Evolutionary conservation across 2,888 invertebrate genomes (phyloP).

Genomic region (Kryphioiulus occultus): DNA sequence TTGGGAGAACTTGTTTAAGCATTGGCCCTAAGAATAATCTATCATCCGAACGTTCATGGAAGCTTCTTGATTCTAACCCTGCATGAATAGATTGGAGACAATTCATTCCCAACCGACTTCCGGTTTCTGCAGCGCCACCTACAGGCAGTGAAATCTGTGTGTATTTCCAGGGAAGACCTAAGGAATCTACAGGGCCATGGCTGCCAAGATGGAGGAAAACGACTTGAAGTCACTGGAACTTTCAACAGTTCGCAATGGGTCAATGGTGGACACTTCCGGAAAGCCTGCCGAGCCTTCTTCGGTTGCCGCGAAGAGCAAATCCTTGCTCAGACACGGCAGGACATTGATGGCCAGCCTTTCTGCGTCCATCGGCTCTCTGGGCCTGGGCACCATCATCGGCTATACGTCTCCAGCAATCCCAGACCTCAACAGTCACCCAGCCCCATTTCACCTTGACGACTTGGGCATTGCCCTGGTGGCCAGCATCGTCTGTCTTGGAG

Average conservation of each 20-base stretch:
- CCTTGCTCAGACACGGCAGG: not conserved
- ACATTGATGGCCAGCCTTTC: not conserved
- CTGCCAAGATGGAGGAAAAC: not conserved
- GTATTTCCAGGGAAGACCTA: too few relatives aligned
- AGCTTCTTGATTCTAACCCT: too few relatives aligned
- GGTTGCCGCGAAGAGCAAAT: not conserved
- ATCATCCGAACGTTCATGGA: too few relatives aligned
- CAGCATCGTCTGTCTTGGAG: not conserved
- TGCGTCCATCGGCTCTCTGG: constrained; percentile 37
- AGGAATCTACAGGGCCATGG: not conserved
- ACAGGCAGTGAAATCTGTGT: too few relatives aligned
- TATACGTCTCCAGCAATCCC: constrained; percentile 2
- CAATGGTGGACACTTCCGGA: too few relatives aligned
- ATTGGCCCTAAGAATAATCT: too few relatives aligned
- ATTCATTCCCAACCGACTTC: too few relatives aligned
- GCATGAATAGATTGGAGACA: too few relatives aligned
- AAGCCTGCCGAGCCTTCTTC: not conserved
- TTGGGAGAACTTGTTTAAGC: too few relatives aligned
- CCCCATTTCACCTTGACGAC: not conserved
- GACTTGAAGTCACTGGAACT: not conserved
- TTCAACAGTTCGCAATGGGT: not conserved
- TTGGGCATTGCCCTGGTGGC: not conserved
- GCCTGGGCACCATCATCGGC: not conserved
- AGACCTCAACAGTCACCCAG: not conserved
- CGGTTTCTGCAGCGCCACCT: too few relatives aligned